phyloP scores from a whole-genome alignment of 2,888 invertebrate species.

The Adineta ricciae region DNA sequence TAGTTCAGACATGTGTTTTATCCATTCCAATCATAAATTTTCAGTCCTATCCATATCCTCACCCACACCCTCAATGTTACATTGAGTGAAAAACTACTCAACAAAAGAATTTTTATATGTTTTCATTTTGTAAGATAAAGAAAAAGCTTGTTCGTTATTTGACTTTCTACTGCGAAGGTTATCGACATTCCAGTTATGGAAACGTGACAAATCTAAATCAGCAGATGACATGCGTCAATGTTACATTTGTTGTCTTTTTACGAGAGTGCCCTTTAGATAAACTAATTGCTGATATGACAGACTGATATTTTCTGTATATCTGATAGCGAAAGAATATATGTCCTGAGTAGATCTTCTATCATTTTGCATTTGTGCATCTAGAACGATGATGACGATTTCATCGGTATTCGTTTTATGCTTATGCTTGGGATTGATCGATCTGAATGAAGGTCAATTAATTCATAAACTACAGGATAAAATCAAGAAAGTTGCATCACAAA shows the following conservation, averaged over 20 bases:
- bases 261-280: not conserved
- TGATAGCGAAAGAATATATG: not conserved
- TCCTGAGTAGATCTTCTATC: not conserved
- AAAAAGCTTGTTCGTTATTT: too few relatives aligned
- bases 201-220: not conserved
- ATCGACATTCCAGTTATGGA: too few relatives aligned
- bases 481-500: not conserved
- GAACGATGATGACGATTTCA: not conserved
- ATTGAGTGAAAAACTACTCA: too few relatives aligned
- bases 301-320: not conserved
- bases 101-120: too few relatives aligned
- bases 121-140: too few relatives aligned
- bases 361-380: not conserved
- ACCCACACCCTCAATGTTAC: too few relatives aligned
- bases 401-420: not conserved
- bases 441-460: not conserved
- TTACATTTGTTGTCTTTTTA: not conserved
- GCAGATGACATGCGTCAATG: not conserved
- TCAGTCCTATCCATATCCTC: too few relatives aligned
- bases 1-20: too few relatives aligned
- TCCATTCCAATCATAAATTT: too few relatives aligned
- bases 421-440: not conserved
- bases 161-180: too few relatives aligned
- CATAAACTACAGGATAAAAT: slow-evolving; percentile 16
- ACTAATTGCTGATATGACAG: not conserved